Base-by-base conservation (phyloP, 2,888 invertebrate genomes). In the Mesorhabditis spiculigera region DNA sequence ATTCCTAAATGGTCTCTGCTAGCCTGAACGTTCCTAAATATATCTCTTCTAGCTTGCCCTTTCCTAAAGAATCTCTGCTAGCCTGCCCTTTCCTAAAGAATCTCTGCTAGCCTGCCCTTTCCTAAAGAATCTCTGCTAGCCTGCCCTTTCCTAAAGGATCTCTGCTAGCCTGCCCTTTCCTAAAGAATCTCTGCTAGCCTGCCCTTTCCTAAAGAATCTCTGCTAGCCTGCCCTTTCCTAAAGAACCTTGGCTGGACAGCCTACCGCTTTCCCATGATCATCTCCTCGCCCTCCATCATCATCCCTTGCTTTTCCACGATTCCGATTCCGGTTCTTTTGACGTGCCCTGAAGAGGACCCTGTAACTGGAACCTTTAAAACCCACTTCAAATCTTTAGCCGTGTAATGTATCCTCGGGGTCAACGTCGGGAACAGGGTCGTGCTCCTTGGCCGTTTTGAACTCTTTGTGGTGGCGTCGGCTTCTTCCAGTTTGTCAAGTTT, bases 381-480 rank as follows among this genome's bases (percentile, higher is more conserved):
- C n/a, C 3, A 50, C n/a, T 50, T 50, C 58, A 50, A 50, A n/a
- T 50, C 58, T n/a, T 50, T 10, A 13, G 58, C 58, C 58, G 58
- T 50, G 58, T 50, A 50, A n/a, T 50, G 58, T 13, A 50, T 50
- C n/a, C 58, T 50, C n/a, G 58, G 58, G n/a, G 8, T 50, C 10
- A 50, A 13, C 58, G 58, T 50, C 58, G 58, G 58, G 58, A 50
- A 50, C 8, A 50, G 58, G n/a, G 58, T 50, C 58, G 58, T 50
- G 58, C 58, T 50, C n/a, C 58, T 50, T n/a, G 58, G 8, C 58
- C 8, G 8, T n/a, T 50, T 50, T 50, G 28, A 28, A 28, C 58
- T 50, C 58, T 10, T 50, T 50, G 58, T 50, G 58, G n/a, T 28
- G 28, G 28, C 28, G 28, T 28, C 28, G 28, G 28, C 28, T 28